Evolutionary conservation across 2,888 invertebrate genomes (phyloP).

Genomic region (Himalopsyche anomala): DNA sequence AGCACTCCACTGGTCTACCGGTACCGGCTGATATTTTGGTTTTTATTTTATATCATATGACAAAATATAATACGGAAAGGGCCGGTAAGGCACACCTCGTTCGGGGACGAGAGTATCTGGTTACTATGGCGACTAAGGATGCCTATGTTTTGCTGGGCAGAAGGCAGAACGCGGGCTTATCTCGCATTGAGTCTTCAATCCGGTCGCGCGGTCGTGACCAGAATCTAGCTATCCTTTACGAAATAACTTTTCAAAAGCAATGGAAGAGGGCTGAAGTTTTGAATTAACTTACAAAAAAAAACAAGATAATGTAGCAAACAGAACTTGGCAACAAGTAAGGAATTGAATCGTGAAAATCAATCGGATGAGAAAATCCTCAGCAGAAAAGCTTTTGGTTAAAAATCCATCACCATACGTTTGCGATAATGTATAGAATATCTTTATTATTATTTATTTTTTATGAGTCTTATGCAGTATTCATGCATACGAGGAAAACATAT

Average conservation of each 20-base stretch:
- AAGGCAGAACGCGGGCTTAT: constrained; percentile 47
- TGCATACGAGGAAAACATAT: neutral
- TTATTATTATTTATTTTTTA: too few species aligned
- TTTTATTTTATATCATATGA: constrained; percentile 16
- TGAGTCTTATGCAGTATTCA: neutral
- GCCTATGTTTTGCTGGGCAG: constrained; percentile 8
- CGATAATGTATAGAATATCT: too few species aligned
- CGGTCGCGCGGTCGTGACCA: constrained; percentile 61
- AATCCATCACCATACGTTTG: too few species aligned
- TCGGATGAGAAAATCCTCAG: neutral
- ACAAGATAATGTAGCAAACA: constrained; percentile 15
- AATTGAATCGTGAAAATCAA: constrained; percentile 3
- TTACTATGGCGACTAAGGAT: constrained; percentile 8
- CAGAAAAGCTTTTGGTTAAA: neutral
- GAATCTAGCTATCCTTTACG: constrained; percentile 57
- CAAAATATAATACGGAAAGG: constrained; percentile 5
- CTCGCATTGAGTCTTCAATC: constrained; percentile 52
- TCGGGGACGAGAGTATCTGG: constrained; percentile 12
- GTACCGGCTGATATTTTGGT: constrained; percentile 8
- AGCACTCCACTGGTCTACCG: neutral
- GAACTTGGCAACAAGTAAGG: neutral
- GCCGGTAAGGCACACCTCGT: constrained; percentile 10
- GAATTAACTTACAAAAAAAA: constrained; percentile 17
- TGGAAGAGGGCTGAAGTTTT: constrained; percentile 41
- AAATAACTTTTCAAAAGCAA: constrained; percentile 48